Evolutionary conservation across 2,113 vertebrate species (phyloP), one percentile per base, ranked within the genome.

Genomic region (Cichladusa arquata): DNA sequence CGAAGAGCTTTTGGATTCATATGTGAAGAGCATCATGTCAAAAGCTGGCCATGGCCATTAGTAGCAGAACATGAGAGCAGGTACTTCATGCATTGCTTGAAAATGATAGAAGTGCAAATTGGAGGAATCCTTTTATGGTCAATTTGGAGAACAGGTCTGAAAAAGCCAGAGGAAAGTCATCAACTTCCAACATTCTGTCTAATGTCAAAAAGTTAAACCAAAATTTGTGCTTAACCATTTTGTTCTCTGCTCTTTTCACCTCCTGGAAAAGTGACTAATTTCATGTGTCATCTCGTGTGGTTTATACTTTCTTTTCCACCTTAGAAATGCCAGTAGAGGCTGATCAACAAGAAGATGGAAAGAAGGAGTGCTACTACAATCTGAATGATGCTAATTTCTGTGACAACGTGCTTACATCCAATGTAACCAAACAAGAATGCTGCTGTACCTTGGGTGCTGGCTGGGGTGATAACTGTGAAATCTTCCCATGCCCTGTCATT

Each of bases 401-500:
- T 82, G 99, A 99, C 91, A 99, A 99, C 0, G 99, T 99, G 61
- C 97, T 99, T 95, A 99, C 98, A 9, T 98, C 98, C 95, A 98
- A 98, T 7, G 98, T 99, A 56, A 99, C 99, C 81, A 99, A 99
- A 88, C 98, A 99, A 95, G 99, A 99, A 93, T 99, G 99, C 96
- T 99, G 99, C 98, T 99, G 99, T 81, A 99, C 99, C 0, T 97
- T 99, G 57, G 99, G 99, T 24, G 99, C 99, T 3, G 99, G 99
- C 57, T 99, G 99, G 99, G 99, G 99, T 2, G 99, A 99, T 84
- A 99, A 99, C 98, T 99, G 99, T 62, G 99, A 99, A 98, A 98
- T 99, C 65, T 98, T 99, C 93, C 99, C 99, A 12, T 99, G 99
- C 83, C 99, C 99, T 1, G 98, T 99, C 38, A 91, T 98, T 61